phyloP scores from a whole-genome alignment of 2,113 vertebrate species.

The Zosterops borbonicus region DNA sequence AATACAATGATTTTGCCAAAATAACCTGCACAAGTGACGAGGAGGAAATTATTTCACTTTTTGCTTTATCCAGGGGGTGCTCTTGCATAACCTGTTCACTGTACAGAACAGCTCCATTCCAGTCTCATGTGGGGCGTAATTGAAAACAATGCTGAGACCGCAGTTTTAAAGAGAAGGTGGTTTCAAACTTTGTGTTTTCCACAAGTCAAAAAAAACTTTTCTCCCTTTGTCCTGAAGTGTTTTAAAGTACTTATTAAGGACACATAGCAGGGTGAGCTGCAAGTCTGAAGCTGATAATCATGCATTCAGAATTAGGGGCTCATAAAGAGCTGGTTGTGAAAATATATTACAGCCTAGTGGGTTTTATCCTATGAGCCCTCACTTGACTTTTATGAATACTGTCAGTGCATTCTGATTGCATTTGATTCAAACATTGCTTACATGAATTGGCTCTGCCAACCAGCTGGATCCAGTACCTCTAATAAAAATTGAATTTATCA shows the following conservation, averaged over 20 bases:
- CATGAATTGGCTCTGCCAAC: neutral
- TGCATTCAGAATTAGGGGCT: neutral
- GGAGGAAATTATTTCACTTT: constrained; percentile 73
- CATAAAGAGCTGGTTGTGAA: neutral
- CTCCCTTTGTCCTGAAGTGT: neutral
- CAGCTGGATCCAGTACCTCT: neutral
- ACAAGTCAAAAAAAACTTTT: neutral
- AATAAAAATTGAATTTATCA: neutral
- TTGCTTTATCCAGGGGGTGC: constrained; percentile 7
- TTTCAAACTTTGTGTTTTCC: neutral
- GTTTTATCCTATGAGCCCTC: neutral
- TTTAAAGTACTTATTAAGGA: neutral
- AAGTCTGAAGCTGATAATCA: neutral
- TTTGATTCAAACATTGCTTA: neutral
- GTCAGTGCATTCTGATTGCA: neutral
- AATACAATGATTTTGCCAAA: constrained; percentile 63
- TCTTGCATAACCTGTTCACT: constrained; percentile 2
- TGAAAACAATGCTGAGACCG: neutral
- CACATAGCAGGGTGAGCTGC: neutral
- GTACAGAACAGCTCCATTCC: neutral
- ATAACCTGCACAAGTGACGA: constrained; percentile 26
- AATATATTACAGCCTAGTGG: neutral
- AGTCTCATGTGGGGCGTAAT: neutral
- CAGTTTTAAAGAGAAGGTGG: neutral
- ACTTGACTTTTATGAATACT: neutral